phyloP scores from a whole-genome alignment of 1,140 invertebrate genomes.

The Drosophila dunni region DNA sequence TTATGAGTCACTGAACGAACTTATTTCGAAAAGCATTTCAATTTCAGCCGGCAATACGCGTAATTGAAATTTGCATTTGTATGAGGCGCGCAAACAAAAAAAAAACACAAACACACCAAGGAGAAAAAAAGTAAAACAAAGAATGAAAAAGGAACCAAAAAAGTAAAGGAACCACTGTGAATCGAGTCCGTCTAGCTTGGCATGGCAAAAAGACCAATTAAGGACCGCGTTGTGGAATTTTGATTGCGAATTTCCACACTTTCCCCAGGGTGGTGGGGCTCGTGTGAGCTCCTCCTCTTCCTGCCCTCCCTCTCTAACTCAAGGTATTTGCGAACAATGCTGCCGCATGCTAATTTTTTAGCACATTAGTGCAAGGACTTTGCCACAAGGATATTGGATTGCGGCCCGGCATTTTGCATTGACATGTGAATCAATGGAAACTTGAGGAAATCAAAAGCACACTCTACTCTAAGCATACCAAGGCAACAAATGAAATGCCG shows the following conservation, averaged over 20 bases:
- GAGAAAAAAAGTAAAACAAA: constrained; percentile 27
- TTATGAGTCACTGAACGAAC: constrained; percentile 65
- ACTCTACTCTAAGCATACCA: constrained; percentile 3
- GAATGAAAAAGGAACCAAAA: constrained; percentile 25
- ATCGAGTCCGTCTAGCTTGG: constrained; percentile 8
- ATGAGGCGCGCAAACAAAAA: constrained; percentile 36
- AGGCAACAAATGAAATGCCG: constrained; percentile 22
- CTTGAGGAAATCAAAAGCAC: constrained; percentile 12
- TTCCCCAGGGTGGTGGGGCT: background rate
- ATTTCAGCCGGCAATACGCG: constrained; percentile 72
- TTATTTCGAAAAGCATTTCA: constrained; percentile 78
- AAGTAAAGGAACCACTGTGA: constrained; percentile 31
- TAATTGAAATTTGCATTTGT: constrained; percentile 82
- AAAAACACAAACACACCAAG: background rate
- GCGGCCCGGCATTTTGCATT: constrained; percentile 14
- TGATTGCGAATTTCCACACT: constrained; percentile 66
- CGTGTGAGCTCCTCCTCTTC: background rate
- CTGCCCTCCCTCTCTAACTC: background rate
- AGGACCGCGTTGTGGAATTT: constrained; percentile 69
- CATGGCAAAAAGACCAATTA: constrained; percentile 70
- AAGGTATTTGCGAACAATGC: constrained; percentile 17
- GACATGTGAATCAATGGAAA: constrained; percentile 27
- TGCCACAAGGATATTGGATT: background rate
- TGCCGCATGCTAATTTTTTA: constrained; percentile 16
- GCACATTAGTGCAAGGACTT: constrained; percentile 5